Evolutionary conservation across 2,113 vertebrate genomes (phyloP), one percentile per base, ranked within the genome.

Genomic region (Micronycteris hirsuta): DNA sequence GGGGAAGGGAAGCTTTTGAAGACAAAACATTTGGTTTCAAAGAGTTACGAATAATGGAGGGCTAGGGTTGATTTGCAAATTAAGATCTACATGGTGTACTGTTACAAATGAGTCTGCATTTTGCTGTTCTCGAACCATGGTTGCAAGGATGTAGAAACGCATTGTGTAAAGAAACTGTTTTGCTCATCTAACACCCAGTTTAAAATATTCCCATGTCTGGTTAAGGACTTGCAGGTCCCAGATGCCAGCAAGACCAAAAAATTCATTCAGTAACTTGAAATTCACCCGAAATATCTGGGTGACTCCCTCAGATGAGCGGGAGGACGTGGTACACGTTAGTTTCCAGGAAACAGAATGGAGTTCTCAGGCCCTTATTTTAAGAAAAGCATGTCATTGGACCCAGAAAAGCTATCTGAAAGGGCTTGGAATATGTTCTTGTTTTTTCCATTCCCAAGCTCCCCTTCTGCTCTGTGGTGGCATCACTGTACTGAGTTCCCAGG

Each of bases 11-110:
- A 84, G 78, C 54, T 94, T 96, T 67, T 52, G 76, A 93, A 93
- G 82, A 97, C 38, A 80, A 87, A 77, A 70, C 41, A 83, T 97
- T 95, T 70, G 38, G n/a, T 93, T 93, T 96, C 70, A 91, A 80
- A 81, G 71, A 94, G 43, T 89, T 87, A 67, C 85, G 31, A 92
- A 89, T 80, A 94, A 94, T 63, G 70, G 76, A 73, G 14, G 54
- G 38, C 36, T 68, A 47, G 15, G 78, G 33, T 82, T 5, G 47
- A 56, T 94, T 94, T 93, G 78, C 77, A 82, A 88, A 93, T 94
- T 41, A 82, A 84, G 58, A 87, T 87, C 77, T 47, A 26, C 85
- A 85, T 76, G 67, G 70, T 41, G 78, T 58, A 47, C 17, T 49
- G 82, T 56, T 94, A 70, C 36, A 87, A 43, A 82, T 74, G 43